A percentile compares a stretch with the other conserved stretches of the same genome.
Conservation (phyloP, 1,140 invertebrate genomes). For the Zaprionus tsacasi region DNA sequence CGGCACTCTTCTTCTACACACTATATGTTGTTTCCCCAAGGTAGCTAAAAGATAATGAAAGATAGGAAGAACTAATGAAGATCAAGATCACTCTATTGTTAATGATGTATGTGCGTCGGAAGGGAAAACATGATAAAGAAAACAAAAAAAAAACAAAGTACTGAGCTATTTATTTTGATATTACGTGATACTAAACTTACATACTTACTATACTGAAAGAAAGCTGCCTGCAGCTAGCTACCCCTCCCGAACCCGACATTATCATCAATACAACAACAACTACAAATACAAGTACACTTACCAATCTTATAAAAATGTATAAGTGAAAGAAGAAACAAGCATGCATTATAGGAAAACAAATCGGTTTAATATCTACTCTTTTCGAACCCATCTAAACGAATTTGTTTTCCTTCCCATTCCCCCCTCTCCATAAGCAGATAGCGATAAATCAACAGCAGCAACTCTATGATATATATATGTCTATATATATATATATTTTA, state of each 20-base stretch:
- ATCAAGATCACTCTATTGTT: constrained; percentile 52
- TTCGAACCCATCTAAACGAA: constrained; percentile 52
- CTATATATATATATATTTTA: constrained; percentile 74
- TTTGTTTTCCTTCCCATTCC: constrained; percentile 55
- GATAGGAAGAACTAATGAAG: constrained; percentile 26
- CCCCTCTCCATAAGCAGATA: constrained; percentile 18
- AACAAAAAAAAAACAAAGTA: constrained; percentile 50
- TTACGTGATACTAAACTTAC: constrained; percentile 80
- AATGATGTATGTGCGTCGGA: constrained; percentile 36
- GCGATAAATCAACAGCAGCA: constrained; percentile 53
- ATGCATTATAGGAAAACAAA: constrained; percentile 1
- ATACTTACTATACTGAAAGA: constrained; percentile 57
- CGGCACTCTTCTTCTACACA: constrained; percentile 1
- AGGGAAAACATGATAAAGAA: constrained; percentile 8
- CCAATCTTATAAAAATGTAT: constrained; percentile 14
- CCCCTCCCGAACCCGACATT: constrained; percentile 27
- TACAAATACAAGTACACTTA: constrained; percentile 6
- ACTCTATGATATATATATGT: constrained; percentile 65
- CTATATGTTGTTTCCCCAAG: constrained; percentile 20
- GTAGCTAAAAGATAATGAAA: constrained; percentile 11
- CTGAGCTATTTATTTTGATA: constrained; percentile 76
- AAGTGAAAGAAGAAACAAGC: not conserved
- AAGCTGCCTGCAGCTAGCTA: constrained; percentile 63
- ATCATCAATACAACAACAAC: constrained; percentile 11
- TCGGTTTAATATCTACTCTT: constrained; percentile 17